Conservation (phyloP, 2,797 vertebrate species). For the Hydrocynus forskahlii region DNA sequence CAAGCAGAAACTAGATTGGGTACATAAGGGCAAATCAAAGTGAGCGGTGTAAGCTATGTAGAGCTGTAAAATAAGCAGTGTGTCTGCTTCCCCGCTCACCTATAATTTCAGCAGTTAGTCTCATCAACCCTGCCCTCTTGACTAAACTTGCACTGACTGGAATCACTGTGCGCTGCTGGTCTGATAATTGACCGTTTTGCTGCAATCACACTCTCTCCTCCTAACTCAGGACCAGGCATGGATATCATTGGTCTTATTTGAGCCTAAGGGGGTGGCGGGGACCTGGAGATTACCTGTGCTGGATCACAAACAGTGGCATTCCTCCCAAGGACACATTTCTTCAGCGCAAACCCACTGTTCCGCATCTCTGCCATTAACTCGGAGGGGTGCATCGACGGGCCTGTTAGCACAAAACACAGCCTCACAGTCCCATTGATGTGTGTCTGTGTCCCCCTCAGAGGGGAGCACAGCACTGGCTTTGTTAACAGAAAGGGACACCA, state of each 20-base stretch:
- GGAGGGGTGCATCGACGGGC: constrained; percentile 99
- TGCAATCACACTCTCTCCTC: constrained; percentile 80
- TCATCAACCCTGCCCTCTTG: constrained; percentile 58
- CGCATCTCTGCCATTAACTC: constrained; percentile 99
- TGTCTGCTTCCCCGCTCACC: constrained; percentile 4
- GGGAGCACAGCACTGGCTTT: constrained; percentile 92
- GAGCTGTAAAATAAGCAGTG: constrained; percentile 27
- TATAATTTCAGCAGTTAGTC: constrained; percentile 50
- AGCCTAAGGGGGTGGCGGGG: constrained; percentile 63
- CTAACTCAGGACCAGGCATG: constrained; percentile 51
- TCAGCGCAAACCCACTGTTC: constrained; percentile 99
- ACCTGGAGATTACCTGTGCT: constrained; percentile 93
- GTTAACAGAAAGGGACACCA: constrained; percentile 97
- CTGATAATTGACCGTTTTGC: constrained; percentile 76
- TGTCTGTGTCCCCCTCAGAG: constrained; percentile 86
- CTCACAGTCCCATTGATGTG: constrained; percentile 93
- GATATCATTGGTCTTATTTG: constrained; percentile 81
- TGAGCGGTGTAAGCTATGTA: constrained; percentile 10
- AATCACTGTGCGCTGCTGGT: constrained; percentile 49
- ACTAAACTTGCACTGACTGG: constrained; percentile 52
- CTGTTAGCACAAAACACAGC: constrained; percentile 98
- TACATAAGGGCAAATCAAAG: constrained; percentile 27
- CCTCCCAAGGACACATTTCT: constrained; percentile 98
- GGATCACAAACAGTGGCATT: constrained; percentile 95
- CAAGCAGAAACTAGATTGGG: constrained; percentile 16